Conservation (phyloP, 2,888 invertebrate genomes). For the Aspidiotus destructor region DNA sequence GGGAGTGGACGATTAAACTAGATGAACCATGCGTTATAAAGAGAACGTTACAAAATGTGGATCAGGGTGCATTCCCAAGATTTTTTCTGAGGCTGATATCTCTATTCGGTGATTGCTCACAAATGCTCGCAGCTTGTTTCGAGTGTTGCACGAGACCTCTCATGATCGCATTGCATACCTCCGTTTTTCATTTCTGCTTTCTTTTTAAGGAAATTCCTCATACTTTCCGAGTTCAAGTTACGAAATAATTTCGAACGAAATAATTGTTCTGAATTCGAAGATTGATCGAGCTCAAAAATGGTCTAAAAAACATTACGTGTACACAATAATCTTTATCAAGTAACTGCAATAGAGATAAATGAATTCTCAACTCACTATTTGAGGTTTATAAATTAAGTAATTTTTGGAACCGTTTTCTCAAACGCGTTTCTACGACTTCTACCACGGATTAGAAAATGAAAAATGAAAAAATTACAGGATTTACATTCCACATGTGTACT, state of each 20-base stretch:
- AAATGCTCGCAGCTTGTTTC: too few relatives aligned
- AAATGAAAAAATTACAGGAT: background rate
- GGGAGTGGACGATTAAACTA: background rate
- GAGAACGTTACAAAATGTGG: constrained; percentile 9
- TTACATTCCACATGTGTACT: constrained; percentile 39
- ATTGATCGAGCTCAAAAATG: constrained; percentile 82
- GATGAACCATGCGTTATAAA: background rate
- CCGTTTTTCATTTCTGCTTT: constrained; percentile 40
- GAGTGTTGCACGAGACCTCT: too few relatives aligned
- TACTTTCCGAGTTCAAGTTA: constrained; percentile 55
- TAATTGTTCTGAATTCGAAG: constrained; percentile 65
- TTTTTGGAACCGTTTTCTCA: constrained; percentile 83
- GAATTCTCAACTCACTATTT: constrained; percentile 52
- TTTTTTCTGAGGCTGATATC: too few relatives aligned
- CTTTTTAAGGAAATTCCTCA: constrained; percentile 45
- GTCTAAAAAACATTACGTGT: constrained; percentile 59
- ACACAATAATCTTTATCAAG: background rate
- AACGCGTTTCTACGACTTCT: constrained; percentile 59
- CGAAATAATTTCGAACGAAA: constrained; percentile 83
- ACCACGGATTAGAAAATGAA: constrained; percentile 14
- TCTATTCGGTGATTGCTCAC: too few relatives aligned
- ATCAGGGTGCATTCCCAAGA: too few relatives aligned
- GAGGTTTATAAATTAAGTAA: constrained; percentile 69
- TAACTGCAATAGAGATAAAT: constrained; percentile 9
- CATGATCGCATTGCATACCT: too few relatives aligned